A percentile compares a stretch with the other conserved stretches of the same genome.
Conservation (phyloP, 2,888 invertebrate species). For the Leptopilina syphax region DNA sequence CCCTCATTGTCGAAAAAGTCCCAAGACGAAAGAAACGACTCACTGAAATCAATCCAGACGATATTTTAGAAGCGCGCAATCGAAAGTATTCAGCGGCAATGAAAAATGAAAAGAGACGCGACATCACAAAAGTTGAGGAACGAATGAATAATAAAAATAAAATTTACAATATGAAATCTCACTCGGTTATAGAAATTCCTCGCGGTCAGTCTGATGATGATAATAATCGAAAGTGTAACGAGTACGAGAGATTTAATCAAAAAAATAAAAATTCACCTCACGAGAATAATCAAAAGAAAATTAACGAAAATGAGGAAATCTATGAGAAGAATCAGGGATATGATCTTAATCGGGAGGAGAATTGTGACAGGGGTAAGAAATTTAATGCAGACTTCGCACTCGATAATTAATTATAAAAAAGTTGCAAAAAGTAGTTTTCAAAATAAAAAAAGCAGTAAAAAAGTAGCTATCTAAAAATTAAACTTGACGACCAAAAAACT, state of each 20-base stretch:
- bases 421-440: too few species aligned
- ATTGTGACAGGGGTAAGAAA: slow-evolving; percentile 19
- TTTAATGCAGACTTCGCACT: too few species aligned
- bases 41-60: slow-evolving; percentile 70
- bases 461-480: too few species aligned
- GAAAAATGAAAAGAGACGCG: slow-evolving; percentile 34
- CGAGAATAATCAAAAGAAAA: slow-evolving; percentile 43
- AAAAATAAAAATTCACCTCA: slow-evolving; percentile 47
- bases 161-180: slow-evolving; percentile 47
- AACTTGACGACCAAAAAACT: too few species aligned
- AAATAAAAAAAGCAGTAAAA: too few species aligned
- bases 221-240: slow-evolving; percentile 46
- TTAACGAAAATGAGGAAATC: slow-evolving; percentile 47
- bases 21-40: slow-evolving; percentile 63
- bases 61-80: slow-evolving; percentile 69
- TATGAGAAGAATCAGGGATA: slow-evolving; percentile 58
- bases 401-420: too few species aligned
- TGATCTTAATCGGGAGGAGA: slow-evolving; percentile 47
- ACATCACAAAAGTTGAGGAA: slow-evolving; percentile 52
- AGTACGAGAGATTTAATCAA: slow-evolving; percentile 60
- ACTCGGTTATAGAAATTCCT: slow-evolving; percentile 27
- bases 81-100: slow-evolving; percentile 52
- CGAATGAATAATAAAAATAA: slow-evolving; percentile 59
- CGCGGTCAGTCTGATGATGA: slow-evolving; percentile 38
- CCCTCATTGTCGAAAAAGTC: slow-evolving; percentile 50